A percentile compares a stretch with the other conserved stretches of the same genome.
phyloP scores from a whole-genome alignment of 2,797 vertebrate species.

The Poeciliopsis presidionis region DNA sequence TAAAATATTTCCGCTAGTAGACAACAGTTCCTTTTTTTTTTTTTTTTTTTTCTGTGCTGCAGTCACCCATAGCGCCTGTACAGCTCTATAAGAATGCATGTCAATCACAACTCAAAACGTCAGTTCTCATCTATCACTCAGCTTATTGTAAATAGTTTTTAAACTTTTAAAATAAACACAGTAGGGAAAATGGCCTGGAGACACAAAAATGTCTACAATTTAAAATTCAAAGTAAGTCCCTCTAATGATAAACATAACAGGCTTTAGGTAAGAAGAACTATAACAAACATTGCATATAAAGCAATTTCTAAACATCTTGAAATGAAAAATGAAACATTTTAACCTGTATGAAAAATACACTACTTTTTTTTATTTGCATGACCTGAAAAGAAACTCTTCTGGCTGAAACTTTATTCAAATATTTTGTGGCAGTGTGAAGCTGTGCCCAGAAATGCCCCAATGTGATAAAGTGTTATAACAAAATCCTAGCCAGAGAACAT shows the following conservation, averaged over 20 bases:
- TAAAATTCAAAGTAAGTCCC: neutral
- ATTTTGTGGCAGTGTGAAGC: neutral
- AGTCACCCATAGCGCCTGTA: neutral
- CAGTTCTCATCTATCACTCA: slow-evolving; percentile 3
- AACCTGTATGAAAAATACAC: neutral
- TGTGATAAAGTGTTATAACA: slow-evolving; percentile 1
- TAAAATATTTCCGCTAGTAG: neutral
- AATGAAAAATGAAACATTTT: neutral
- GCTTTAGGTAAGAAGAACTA: neutral
- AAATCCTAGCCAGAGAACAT: slow-evolving; percentile 1
- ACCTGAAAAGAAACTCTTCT: neutral
- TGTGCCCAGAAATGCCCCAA: slow-evolving; percentile 4
- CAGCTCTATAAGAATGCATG: neutral
- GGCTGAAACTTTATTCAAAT: slow-evolving; percentile 8
- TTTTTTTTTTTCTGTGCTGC: neutral
- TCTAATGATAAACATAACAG: neutral
- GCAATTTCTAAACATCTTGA: neutral
- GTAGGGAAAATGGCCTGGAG: neutral
- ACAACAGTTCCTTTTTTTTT: neutral
- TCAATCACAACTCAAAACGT: neutral
- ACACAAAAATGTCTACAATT: neutral
- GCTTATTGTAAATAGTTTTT: neutral
- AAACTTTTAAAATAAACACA: neutral
- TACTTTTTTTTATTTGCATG: neutral
- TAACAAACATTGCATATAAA: neutral